phyloP scores from a whole-genome alignment of 2,888 invertebrate species.

The Napeogenes sylphis region DNA sequence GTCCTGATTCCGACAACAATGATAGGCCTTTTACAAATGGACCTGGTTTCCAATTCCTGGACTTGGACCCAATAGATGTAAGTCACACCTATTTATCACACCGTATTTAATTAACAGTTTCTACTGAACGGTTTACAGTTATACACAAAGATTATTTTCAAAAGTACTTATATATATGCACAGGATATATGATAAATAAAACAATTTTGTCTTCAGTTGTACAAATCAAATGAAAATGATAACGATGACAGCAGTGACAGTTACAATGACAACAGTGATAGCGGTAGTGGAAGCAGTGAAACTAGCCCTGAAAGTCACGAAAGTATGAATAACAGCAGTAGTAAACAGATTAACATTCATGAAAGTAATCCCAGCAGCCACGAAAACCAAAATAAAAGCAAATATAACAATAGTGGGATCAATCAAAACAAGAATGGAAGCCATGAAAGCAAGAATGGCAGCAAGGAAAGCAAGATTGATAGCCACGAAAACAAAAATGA shows the following conservation, averaged over 20 bases:
- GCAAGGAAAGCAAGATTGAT: neutral
- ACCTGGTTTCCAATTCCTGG: constrained; percentile 24
- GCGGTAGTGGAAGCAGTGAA: neutral
- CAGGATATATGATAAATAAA: no score
- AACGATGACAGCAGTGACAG: no score
- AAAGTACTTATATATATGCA: no score
- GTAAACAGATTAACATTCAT: neutral
- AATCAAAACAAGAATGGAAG: no score
- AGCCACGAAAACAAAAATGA: constrained; percentile 1
- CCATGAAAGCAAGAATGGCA: neutral
- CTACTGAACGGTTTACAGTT: no score
- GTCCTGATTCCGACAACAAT: constrained; percentile 13
- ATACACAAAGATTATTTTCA: no score
- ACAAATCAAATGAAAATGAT: no score
- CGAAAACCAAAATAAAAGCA: neutral
- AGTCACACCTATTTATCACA: neutral
- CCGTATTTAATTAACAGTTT: no score
- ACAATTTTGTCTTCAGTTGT: no score
- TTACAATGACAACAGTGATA: no score
- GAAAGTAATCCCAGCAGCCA: neutral
- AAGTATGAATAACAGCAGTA: neutral
- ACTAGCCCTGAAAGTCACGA: neutral
- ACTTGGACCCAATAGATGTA: constrained; percentile 9
- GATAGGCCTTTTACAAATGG: constrained; percentile 26
- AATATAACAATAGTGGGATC: no score